Conservation (phyloP, 1,140 invertebrate genomes). For the Himalopsyche phryganea region DNA sequence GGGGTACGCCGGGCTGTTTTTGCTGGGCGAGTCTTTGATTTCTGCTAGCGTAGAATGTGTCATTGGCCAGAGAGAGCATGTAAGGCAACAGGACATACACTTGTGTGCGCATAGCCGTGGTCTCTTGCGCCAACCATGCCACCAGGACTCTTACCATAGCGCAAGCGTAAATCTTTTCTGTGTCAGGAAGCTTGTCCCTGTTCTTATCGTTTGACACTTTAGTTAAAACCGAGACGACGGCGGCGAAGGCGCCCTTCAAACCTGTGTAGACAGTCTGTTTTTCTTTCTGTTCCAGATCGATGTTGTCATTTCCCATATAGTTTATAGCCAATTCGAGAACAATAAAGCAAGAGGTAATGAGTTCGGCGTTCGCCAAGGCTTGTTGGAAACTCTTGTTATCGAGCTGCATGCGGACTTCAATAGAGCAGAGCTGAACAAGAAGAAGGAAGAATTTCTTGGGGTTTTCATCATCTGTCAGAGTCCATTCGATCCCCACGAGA, state of each 20-base stretch:
- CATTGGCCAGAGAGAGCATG: conserved; percentile 74
- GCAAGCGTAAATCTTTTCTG: conserved; percentile 74
- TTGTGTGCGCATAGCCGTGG: conserved; percentile 80
- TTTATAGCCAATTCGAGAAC: conserved; percentile 78
- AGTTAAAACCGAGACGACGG: conserved; percentile 71
- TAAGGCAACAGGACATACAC: conserved; percentile 76
- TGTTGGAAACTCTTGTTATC: conserved; percentile 81
- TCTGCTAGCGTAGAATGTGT: conserved; percentile 72
- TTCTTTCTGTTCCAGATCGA: conserved; percentile 84
- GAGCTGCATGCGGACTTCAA: conserved; percentile 89
- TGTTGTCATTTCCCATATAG: conserved; percentile 75
- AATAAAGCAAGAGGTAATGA: conserved; percentile 79
- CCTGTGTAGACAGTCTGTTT: conserved; percentile 86
- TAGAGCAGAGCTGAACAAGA: conserved; percentile 79
- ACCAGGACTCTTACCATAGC: conserved; percentile 79
- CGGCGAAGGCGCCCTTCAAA: conserved; percentile 85
- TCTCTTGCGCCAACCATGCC: conserved; percentile 89
- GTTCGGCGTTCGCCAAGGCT: conserved; percentile 68
- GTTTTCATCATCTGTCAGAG: conserved; percentile 71
- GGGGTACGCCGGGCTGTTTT: conserved; percentile 53
- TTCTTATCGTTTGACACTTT: conserved; percentile 71
- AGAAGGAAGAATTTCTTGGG: conserved; percentile 79
- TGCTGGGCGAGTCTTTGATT: conserved; percentile 61
- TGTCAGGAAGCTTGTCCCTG: conserved; percentile 57
- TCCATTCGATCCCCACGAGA: conserved; percentile 80